These are phyloP conservation scores for Aphidius colemani DNA, from an alignment of 2,888 invertebrate genomes.

Conservation along the genomic window DNA sequence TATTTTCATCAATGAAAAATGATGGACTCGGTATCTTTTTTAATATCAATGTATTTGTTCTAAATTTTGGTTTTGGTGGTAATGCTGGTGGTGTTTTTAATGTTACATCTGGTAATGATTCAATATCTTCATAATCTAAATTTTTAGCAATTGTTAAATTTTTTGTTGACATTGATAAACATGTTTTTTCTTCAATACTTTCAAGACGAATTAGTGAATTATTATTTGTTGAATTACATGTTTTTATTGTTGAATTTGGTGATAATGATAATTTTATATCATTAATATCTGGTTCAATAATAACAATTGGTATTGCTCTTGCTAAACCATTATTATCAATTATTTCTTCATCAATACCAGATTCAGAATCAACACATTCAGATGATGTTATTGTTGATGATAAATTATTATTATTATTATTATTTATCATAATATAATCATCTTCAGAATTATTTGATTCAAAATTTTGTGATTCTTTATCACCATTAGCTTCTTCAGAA, in stretches of 20 bases:
- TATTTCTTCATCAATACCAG: conserved; percentile 37
- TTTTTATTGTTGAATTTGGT: conserved; percentile 18
- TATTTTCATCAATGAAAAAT: conserved; percentile 55
- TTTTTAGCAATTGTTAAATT: conserved; percentile 56
- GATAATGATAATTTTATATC: conserved; percentile 29
- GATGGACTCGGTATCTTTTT: conserved; percentile 59
- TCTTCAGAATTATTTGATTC: conserved; percentile 49
- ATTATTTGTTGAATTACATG: conserved; percentile 35
- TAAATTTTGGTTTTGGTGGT: conserved; percentile 72
- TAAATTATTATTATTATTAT: conserved; percentile 2
- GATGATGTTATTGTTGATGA: conserved; percentile 22
- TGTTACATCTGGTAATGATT: conserved; percentile 51
- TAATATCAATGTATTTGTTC: conserved; percentile 51
- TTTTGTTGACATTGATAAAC: conserved; percentile 53
- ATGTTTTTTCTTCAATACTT: conserved; percentile 54
- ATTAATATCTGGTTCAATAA: conserved; percentile 47
- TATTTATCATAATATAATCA: conserved; percentile 51
- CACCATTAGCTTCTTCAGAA: conserved; percentile 47
- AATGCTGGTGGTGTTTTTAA: conserved; percentile 70
- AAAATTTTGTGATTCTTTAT: conserved; percentile 39
- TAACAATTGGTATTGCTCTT: conserved; percentile 53
- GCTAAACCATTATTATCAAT: conserved; percentile 35
- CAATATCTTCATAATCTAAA: conserved; percentile 58
- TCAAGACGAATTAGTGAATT: conserved; percentile 47
- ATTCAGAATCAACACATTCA: conserved; percentile 28